Evolutionary conservation across 2,113 vertebrate species (phyloP), one percentile per base, ranked within the genome.

Genomic region (Melanerpes formicivorus): DNA sequence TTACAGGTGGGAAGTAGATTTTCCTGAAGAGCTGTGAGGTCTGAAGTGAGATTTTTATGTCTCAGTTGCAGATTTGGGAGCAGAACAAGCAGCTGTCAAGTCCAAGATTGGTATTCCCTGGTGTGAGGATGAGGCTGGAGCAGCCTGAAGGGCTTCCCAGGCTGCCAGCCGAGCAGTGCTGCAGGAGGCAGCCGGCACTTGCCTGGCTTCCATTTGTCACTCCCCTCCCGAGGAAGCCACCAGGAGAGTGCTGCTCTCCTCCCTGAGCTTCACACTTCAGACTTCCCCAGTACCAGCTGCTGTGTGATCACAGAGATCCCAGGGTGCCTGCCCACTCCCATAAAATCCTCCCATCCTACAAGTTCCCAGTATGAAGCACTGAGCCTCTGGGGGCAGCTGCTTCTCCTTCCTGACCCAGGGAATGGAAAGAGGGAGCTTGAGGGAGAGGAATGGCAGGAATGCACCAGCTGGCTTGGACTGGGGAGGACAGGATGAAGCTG

Each of bases 371-470:
- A 13, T 44, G 42, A 67, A 59, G 46, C 54, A 6, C 52, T 56
- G 55, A 40, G 48, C 8, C 56, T 84, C 55, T 73, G 46, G 29
- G 62, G 91, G 56, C 91, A 93, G 89, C 91, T 93, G 91, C 58
- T 93, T 93, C 80, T 54, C 75, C 65, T 80, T 75, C 64, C 34
- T 23, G 62, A 90, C 59, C 25, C 71, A 48, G n/a, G 15, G 71
- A 94, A 93, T 2, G 14, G 77, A 90, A 94, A 93, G 72, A 88
- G 87, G 80, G 4, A 14, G 80, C 59, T 93, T 81, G 23, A 70
- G 52, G 69, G n/a, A 82, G 62, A 93, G 63, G 90, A 95, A 93
- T 87, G 76, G 67, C 62, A 93, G 82, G 90, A 88, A 95, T 88
- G 84, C 52, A 63, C 34, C 25, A 11, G 50, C 42, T 74, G 90